phyloP scores from a whole-genome alignment of 2,797 vertebrate species.

The Acanthiza pusilla region DNA sequence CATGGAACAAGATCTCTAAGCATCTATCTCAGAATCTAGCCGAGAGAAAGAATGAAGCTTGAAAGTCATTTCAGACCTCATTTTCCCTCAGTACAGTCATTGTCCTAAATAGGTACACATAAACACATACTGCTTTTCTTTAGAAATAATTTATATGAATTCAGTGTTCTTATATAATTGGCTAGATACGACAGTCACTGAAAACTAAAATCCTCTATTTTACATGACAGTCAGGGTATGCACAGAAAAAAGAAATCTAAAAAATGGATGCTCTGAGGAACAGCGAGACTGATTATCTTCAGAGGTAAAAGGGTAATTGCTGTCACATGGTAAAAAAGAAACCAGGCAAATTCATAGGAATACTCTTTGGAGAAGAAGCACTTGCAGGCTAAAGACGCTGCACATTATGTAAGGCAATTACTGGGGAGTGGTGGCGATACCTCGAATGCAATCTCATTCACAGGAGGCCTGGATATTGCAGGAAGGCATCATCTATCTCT shows the following conservation, averaged over 20 bases:
- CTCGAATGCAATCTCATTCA: neutral
- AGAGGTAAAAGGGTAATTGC: conserved; percentile 5
- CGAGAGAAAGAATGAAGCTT: neutral
- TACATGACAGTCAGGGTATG: neutral
- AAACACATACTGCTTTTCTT: neutral
- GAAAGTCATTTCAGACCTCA: conserved; percentile 2
- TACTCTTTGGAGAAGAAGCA: neutral
- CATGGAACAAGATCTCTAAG: neutral
- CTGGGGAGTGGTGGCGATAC: neutral
- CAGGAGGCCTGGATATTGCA: neutral
- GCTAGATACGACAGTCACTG: neutral
- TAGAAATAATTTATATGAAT: neutral
- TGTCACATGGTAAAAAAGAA: neutral
- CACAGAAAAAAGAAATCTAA: neutral
- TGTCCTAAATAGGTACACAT: neutral
- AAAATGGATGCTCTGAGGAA: neutral
- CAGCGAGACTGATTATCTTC: neutral
- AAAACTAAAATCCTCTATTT: neutral
- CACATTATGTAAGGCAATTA: neutral
- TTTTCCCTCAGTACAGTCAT: neutral
- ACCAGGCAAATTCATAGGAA: neutral
- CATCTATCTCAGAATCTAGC: neutral
- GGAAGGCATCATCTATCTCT: neutral
- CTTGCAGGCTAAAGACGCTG: neutral
- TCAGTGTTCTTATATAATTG: neutral